phyloP scores from a whole-genome alignment of 2,797 vertebrate genomes.

The Cephalopachus bancanus region DNA sequence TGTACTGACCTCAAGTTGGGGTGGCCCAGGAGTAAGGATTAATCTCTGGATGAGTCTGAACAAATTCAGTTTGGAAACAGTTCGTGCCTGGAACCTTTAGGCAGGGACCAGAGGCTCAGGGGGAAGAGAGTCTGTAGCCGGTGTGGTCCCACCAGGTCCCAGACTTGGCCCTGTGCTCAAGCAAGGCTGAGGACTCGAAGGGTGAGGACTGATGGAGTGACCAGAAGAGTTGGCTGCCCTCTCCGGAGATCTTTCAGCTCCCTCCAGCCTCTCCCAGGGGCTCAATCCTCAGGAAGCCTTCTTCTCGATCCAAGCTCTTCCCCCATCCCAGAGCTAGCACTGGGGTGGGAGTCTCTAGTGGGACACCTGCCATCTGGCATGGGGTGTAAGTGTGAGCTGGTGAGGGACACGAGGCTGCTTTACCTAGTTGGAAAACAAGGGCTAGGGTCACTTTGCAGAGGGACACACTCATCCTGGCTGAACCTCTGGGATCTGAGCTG shows the following conservation, averaged over 20 bases:
- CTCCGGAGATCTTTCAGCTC: neutral
- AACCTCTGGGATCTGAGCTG: rapidly evolving
- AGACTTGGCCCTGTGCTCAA: neutral
- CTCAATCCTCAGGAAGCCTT: neutral
- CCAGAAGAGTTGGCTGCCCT: neutral
- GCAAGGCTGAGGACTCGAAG: neutral
- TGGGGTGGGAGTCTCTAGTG: rapidly evolving
- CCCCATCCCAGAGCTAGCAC: neutral
- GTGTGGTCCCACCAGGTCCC: neutral
- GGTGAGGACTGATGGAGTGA: neutral
- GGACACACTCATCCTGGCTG: neutral
- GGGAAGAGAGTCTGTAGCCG: neutral
- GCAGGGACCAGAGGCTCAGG: neutral
- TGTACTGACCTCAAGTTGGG: neutral
- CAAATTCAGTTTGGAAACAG: neutral
- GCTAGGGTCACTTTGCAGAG: neutral
- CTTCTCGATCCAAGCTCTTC: neutral
- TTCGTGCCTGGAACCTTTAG: neutral
- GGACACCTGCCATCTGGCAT: neutral
- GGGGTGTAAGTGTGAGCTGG: neutral
- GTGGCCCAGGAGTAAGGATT: rapidly evolving
- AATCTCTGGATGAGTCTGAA: neutral
- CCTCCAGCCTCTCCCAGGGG: neutral
- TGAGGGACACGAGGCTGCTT: neutral
- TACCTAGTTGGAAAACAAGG: neutral